A percentile compares a stretch with the other conserved stretches of the same genome.
Conservation (phyloP, 2,888 invertebrate species). For the Siphlonurus alternatus region DNA sequence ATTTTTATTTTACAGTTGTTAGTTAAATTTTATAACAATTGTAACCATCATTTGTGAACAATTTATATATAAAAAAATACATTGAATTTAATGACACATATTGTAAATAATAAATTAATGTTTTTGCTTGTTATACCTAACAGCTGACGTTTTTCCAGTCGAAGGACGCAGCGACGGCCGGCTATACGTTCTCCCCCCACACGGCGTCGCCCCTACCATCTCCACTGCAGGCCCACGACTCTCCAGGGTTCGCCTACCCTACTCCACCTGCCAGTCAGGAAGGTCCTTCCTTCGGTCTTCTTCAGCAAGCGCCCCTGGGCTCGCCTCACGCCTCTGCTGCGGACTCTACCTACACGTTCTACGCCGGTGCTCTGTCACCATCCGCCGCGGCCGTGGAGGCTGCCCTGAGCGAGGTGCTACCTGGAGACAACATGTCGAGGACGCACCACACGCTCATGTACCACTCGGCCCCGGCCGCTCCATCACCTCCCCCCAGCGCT, state of each 20-base stretch:
- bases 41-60: no score
- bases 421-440: constrained; percentile 20
- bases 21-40: not conserved
- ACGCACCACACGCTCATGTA: constrained; percentile 10
- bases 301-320: constrained; percentile 12
- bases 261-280: constrained; percentile 81
- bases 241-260: constrained; percentile 67
- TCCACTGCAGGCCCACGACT: constrained; percentile 41
- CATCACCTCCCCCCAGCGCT: constrained; percentile 36
- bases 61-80: no score
- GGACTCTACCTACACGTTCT: constrained; percentile 61
- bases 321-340: constrained; percentile 8
- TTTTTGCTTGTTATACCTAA: no score
- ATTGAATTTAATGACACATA: no score
- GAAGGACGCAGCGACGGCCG: constrained; percentile 23
- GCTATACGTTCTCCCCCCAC: constrained; percentile 23
- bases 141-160: no score
- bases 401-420: constrained; percentile 66
- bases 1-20: no score
- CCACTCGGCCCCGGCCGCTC: not conserved
- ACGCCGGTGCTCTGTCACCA: constrained; percentile 43
- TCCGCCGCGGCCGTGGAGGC: constrained; percentile 77
- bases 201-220: constrained; percentile 45
- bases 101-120: no score
- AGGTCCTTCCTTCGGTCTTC: constrained; percentile 36